Base-by-base conservation (phyloP, 2,797 vertebrate species). In the Myoxocephalus aenaeus region DNA sequence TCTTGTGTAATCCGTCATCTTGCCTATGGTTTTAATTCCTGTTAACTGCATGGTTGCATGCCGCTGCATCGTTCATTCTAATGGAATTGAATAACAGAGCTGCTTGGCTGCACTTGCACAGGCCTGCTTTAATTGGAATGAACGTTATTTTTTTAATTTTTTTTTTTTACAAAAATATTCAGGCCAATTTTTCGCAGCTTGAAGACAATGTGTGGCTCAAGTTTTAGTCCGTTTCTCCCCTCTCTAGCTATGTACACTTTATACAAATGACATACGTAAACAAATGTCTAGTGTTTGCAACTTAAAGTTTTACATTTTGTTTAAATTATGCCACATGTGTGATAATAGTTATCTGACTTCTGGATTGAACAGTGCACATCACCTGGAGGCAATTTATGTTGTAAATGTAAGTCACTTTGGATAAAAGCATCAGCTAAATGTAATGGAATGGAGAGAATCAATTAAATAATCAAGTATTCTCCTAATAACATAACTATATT, bases 21-120 rank as follows among this genome's bases (percentile, higher is more conserved):
- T 88, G 94, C 94, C 93, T 91, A 88, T 94, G 92, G 92, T 94
- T 95, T 95, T 95, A 95, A 96, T 96, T 95, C 94, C 93, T 94
- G 94, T 95, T 95, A 95, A 93, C 93, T 94, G 94, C 94, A 94
- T 94, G 92, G 94, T 92, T 94, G 92, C 94, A 92, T 94, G 89
- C 89, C 89, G 76, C 92, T 94, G 94, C 92, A 93, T 93, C 90
- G 89, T 94, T 94, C 95, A 93, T 95, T 95, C 94, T 94, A 93
- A 95, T 94, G 93, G 94, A 95, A 95, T 94, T 94, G 95, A 95
- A 95, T 94, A 95, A 94, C 93, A 94, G 92, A 91, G 87, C 86
- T 93, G 94, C 93, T 93, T 92, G 92, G 91, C 87, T 95, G 93
- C 93, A 90, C 93, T 87, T 86, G 86, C 92, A 91, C 92, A 92